A percentile compares a stretch with the other conserved stretches of the same genome.
Evolutionary conservation across 2,797 vertebrate genomes (phyloP).

Genomic region (Chelon auratus): DNA sequence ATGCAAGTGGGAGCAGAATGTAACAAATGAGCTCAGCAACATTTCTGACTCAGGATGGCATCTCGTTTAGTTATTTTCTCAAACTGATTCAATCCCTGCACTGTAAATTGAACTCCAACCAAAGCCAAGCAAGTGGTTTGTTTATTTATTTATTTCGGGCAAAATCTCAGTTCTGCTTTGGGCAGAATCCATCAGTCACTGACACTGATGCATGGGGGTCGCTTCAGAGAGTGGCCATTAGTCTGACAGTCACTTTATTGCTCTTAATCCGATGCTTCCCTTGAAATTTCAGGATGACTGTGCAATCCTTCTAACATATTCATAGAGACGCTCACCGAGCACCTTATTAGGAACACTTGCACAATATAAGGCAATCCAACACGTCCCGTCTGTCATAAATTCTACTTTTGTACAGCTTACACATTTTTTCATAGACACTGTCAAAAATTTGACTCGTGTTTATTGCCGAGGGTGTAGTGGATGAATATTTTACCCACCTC

Average conservation of each 20-base stretch:
- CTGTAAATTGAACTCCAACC: slow-evolving; percentile 13
- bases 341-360: not conserved
- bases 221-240: slow-evolving; percentile 26
- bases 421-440: not conserved
- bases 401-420: not conserved
- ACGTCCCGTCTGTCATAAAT: not conserved
- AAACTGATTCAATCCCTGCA: slow-evolving; percentile 13
- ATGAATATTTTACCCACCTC: not conserved
- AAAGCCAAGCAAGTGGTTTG: not conserved
- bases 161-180: slow-evolving; percentile 20
- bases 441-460: not conserved
- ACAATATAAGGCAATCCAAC: not conserved
- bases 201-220: slow-evolving; percentile 44
- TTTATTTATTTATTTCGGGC: slow-evolving; percentile 12
- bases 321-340: not conserved
- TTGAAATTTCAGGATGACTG: slow-evolving; percentile 15
- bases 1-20: slow-evolving; percentile 13
- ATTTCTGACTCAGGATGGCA: not conserved
- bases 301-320: slow-evolving; percentile 10
- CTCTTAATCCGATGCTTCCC: slow-evolving; percentile 25
- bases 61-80: slow-evolving; percentile 6
- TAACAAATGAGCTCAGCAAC: slow-evolving; percentile 9
- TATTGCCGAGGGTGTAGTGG: not conserved
- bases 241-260: slow-evolving; percentile 26
- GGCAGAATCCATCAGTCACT: slow-evolving; percentile 17